Evolutionary conservation across 2,113 vertebrate genomes (phyloP), one percentile per base, ranked within the genome.

Genomic region (Perognathus longimembris): DNA sequence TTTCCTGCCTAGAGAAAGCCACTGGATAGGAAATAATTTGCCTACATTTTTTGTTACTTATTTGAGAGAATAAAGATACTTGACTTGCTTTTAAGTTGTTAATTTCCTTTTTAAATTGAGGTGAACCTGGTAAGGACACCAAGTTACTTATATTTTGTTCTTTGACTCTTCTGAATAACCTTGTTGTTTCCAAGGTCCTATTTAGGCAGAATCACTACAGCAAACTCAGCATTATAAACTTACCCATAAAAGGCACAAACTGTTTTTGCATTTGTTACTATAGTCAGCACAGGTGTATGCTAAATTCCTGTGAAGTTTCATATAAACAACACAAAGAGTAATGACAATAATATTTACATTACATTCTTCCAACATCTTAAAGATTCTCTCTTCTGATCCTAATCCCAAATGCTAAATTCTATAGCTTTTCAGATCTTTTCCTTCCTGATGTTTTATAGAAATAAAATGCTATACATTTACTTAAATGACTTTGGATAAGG

Each of bases 241-340:
- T 3, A 74, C 84, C 64, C 76, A 83, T 89, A 45, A 45, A 91
- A 91, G 83, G 50, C 26, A 77, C 45, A 92, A 14, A 93, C 21
- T 83, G 38, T 83, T 86, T 84, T 84, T 86, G 66, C 15, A 24
- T 83, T 45, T 86, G 40, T 66, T 94, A 61, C 89, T 76, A 40
- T 10, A 74, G 54, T 90, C 66, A 80, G 73, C 40, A 89, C 24
- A 69, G 80, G 91, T 36, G 6, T 69, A 94, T 67, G 66, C 61
- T 89, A 96, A 86, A 32, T 87, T 18, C 38, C 36, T 54, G 82
- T 30, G 20, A 70, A 77, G 38, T 45, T 81, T 95, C 64, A 77
- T 36, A 93, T 75, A 94, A 86, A 82, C 61, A 89, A 12, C 45
- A 54, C 26, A 64, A 85, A 45, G 34, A 94, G 20, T 94, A 85